Percentiles rank a stretch among this genome's conserved stretches.
phyloP scores from a whole-genome alignment of 35 echinoderm and acorn worm genomes.

The Eucidaris tribuloides region DNA sequence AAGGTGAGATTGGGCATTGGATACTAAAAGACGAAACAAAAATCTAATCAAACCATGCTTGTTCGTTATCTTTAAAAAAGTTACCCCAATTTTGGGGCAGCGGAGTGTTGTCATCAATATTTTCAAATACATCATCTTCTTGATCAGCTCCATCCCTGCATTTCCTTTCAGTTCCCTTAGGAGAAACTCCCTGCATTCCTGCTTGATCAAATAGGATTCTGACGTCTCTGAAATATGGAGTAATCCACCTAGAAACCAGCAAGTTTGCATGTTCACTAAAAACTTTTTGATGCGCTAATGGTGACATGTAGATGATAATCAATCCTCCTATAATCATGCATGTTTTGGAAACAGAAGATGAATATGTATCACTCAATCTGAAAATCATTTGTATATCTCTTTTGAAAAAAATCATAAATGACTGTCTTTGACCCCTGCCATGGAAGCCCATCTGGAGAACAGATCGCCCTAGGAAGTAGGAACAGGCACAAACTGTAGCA shows the following conservation, averaged over 20 bases:
- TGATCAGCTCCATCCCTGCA: neutral
- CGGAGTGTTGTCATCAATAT: neutral
- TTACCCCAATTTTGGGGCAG: neutral
- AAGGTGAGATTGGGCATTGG: neutral
- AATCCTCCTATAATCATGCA: neutral
- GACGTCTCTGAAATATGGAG: conserved; percentile 9
- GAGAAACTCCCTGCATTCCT: conserved; percentile 24
- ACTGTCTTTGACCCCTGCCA: too few relatives aligned
- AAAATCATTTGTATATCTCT: too few relatives aligned
- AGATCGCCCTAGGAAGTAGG: too few relatives aligned
- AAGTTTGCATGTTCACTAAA: too few relatives aligned
- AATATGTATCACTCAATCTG: neutral
- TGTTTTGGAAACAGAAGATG: neutral
- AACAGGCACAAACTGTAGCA: too few relatives aligned
- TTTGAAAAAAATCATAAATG: too few relatives aligned
- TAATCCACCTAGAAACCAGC: too few relatives aligned
- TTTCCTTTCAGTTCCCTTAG: conserved; percentile 8
- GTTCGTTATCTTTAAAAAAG: neutral
- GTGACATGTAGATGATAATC: neutral
- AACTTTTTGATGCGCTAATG: neutral
- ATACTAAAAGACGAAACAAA: neutral
- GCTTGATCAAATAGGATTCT: conserved; percentile 35
- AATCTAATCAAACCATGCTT: conserved; percentile 25
- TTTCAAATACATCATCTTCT: neutral
- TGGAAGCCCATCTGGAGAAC: too few relatives aligned